A percentile compares a stretch with the other conserved stretches of the same genome.
Evolutionary conservation across 2,888 invertebrate species (phyloP).

Genomic region (Polydesmus complanatus): DNA sequence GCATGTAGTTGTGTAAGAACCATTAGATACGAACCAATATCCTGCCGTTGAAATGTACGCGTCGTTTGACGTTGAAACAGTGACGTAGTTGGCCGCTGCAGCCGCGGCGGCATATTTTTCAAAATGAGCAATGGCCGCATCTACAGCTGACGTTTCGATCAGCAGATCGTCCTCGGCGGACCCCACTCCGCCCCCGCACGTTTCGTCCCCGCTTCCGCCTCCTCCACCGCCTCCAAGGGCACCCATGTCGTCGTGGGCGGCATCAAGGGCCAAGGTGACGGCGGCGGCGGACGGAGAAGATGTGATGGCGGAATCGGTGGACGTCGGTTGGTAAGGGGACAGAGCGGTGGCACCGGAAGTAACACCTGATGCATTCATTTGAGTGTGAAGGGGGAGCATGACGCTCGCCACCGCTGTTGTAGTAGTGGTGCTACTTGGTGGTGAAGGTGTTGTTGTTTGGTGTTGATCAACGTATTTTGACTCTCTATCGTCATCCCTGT

Average conservation of each 20-base stretch:
- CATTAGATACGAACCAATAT: not conserved
- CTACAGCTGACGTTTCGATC: not conserved
- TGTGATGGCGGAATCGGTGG: not conserved
- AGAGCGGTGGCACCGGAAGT: not conserved
- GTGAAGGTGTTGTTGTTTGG: too few relatives aligned
- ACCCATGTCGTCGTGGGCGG: not conserved
- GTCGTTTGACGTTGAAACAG: not conserved
- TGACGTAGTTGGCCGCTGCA: not conserved
- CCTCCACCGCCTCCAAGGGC: too few relatives aligned
- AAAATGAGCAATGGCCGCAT: not conserved
- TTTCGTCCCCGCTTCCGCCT: too few relatives aligned
- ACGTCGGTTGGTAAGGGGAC: not conserved
- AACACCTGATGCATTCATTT: not conserved
- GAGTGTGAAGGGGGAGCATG: not conserved
- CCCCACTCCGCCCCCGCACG: too few relatives aligned
- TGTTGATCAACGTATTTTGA: not conserved
- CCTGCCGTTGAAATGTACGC: not conserved
- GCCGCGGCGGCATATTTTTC: not conserved
- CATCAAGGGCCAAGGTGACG: not conserved
- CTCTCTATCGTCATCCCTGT: not conserved
- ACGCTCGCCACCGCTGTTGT: too few relatives aligned
- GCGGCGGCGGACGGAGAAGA: not conserved
- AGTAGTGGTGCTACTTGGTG: not conserved
- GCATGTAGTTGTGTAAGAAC: not conserved
- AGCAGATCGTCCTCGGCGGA: not conserved